Percentiles rank a stretch among this genome's conserved stretches.
These are phyloP conservation scores for Tetramorium alpestre DNA, from an alignment of 1,140 invertebrate species.

Conservation along the genomic window DNA sequence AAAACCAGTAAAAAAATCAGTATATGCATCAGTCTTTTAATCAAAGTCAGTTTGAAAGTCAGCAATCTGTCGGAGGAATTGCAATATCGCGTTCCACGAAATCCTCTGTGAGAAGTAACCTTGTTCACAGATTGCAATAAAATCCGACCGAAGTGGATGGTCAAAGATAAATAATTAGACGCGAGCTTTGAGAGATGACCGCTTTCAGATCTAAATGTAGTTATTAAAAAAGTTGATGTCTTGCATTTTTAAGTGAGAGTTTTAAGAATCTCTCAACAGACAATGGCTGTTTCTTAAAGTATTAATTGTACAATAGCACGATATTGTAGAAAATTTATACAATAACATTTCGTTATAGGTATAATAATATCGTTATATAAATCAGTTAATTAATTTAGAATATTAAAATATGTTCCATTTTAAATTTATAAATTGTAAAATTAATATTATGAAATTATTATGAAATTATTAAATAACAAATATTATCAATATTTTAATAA, in stretches of 20 bases:
- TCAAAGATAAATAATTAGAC: conserved; percentile 53
- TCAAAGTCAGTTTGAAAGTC: conserved; percentile 19
- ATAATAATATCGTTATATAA: neutral
- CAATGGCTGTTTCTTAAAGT: neutral
- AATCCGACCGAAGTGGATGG: conserved; percentile 5
- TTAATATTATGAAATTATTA: neutral
- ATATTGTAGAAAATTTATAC: neutral
- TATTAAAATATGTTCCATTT: neutral
- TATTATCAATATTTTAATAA: neutral
- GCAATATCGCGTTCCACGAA: conserved; percentile 51
- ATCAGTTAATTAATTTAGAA: neutral
- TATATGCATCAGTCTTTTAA: conserved; percentile 25
- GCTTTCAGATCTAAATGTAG: conserved; percentile 2
- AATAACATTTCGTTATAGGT: neutral
- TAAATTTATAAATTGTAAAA: neutral
- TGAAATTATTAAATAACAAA: neutral
- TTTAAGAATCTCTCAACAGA: conserved; percentile 22
- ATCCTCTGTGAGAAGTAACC: conserved; percentile 11
- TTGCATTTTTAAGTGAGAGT: conserved; percentile 1
- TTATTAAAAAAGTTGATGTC: conserved; percentile 55
- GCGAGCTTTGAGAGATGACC: conserved; percentile 23
- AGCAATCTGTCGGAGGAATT: conserved; percentile 30
- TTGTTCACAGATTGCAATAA: conserved; percentile 36
- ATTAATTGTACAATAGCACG: neutral
- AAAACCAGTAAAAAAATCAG: conserved; percentile 23